Evolutionary conservation across 2,797 vertebrate species (phyloP), one percentile per base, ranked within the genome.

Genomic region (Ctenopoma kingsleyae): DNA sequence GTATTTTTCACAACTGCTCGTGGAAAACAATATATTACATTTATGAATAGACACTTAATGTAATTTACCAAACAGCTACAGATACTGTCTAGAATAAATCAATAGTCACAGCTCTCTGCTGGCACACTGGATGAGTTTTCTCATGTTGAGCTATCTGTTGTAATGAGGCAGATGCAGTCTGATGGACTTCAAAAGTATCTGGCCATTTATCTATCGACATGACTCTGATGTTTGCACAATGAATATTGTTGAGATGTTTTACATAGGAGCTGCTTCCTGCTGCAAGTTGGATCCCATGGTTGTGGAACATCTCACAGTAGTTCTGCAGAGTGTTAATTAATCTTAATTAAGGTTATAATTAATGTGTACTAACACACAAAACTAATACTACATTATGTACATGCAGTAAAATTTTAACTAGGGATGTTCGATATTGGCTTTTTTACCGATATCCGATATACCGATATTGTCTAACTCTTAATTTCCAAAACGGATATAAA

Each of bases 51-150:
- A 52, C 68, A 19, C 44, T 38, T 50, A 65, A 80, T 63, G 64
- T 60, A 50, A 44, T 52, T 63, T 76, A 66, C 82, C 47, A 81
- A 81, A 85, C 73, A 84, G 77, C 74, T 83, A 70, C 50, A 63
- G 50, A 35, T 44, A 16, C 71, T 71, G 49, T 79, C 20, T 22
- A 30, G 32, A 74, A 74, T 40, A 65, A 32, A 76, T 81, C 60
- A 70, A 84, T 71, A 67, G 44, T 68, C 64, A 58, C 68, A 50
- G 40, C 8, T 8, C 19, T 56, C 50, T 9, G 50, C 67, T 71
- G 65, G 58, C 78, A 49, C 61, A 41, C 32, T 13, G 41, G 46
- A 61, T 56, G 19, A 12, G 5, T 23, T 63, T 36, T 71, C 52
- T 61, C 23, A 59, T 51, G 35, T 71, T 47, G 52, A 71, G 66